phyloP scores from a whole-genome alignment of 2,113 vertebrate genomes.

The Progne subis region DNA sequence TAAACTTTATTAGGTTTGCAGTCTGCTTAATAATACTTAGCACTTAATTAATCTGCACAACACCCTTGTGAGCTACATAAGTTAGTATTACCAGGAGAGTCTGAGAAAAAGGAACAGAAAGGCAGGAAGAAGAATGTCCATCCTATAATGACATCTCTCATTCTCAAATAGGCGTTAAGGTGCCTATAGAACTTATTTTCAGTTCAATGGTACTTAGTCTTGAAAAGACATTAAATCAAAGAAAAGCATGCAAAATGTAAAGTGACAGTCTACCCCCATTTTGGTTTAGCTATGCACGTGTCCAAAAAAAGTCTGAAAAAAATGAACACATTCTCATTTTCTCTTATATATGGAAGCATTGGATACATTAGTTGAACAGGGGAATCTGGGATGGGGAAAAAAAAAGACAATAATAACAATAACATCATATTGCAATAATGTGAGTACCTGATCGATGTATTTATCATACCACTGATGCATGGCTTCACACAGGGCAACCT shows the following conservation, averaged over 20 bases:
- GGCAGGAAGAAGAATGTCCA: conserved; percentile 4
- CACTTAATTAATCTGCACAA: conserved; percentile 64
- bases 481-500: no score
- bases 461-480: neutral
- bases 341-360: neutral
- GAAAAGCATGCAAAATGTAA: neutral
- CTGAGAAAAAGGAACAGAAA: neutral
- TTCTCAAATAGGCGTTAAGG: neutral
- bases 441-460: neutral
- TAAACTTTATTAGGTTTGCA: conserved; percentile 52
- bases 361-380: neutral
- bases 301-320: neutral
- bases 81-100: conserved; percentile 15
- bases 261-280: neutral
- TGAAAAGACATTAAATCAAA: neutral
- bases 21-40: conserved; percentile 61
- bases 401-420: neutral
- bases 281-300: fast-evolving
- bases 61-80: conserved; percentile 43
- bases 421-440: neutral
- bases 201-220: neutral
- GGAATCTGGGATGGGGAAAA: neutral
- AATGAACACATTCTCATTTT: neutral
- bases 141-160: neutral
- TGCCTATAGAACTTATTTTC: neutral